Evolutionary conservation across 2,888 invertebrate species (phyloP).

Genomic region (Bruchidius siliquastri): DNA sequence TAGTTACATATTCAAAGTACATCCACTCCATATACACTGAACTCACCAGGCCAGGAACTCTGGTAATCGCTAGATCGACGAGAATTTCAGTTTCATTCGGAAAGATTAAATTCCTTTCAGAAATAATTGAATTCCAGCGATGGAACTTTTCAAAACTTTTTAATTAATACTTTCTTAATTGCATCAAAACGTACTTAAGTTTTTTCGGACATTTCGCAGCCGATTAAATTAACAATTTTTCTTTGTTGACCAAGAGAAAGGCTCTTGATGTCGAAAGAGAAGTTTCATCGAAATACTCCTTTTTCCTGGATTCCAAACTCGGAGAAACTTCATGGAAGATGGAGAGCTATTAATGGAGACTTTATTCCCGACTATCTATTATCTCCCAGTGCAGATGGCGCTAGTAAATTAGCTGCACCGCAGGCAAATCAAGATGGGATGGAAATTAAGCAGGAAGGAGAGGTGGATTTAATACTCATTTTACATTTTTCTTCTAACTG

Average conservation of each 20-base stretch:
- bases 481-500: background rate
- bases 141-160: constrained; percentile 26
- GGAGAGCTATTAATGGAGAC: background rate
- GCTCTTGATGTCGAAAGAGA: constrained; percentile 1
- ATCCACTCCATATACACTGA: too few relatives aligned
- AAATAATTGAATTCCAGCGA: constrained; percentile 27
- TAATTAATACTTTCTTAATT: constrained; percentile 32
- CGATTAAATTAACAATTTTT: constrained; percentile 19
- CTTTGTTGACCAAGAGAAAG: constrained; percentile 7
- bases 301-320: background rate
- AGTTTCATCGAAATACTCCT: background rate
- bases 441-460: background rate
- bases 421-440: background rate
- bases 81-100: constrained; percentile 31
- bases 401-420: background rate
- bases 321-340: background rate
- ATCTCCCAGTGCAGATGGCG: background rate
- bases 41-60: background rate
- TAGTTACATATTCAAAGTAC: too few relatives aligned
- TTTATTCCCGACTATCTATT: background rate
- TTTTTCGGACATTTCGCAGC: constrained; percentile 13
- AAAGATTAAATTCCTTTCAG: constrained; percentile 27
- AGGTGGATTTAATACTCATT: background rate
- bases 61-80: background rate
- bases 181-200: constrained; percentile 20